Evolutionary conservation across 1,140 invertebrate species (phyloP), one percentile per base, ranked within the genome.

Genomic region (Pachyrhynchus sulphureomaculatus): DNA sequence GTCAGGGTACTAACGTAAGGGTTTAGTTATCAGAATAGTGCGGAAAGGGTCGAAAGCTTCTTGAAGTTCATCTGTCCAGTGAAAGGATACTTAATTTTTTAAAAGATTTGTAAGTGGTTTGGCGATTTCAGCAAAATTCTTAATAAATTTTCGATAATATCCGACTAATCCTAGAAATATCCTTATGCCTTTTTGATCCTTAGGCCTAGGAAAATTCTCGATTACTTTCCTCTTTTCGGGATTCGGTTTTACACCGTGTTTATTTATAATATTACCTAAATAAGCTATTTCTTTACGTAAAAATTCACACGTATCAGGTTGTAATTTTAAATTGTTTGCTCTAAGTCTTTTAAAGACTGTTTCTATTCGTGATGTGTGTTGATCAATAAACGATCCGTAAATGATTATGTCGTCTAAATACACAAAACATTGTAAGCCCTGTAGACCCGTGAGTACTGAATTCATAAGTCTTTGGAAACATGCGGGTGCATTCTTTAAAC

Each of bases 361-460:
- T 75, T 62, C 26, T 24, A 53, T 13, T 1, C 54, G 33, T 17
- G 49, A 12, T 10, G 74, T 41, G 62, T 77, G 74, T 17, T 69
- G 62, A 8, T 71, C 66, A 36, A 76, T 72, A 8, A 24, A 70
- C 17, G 45, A 10, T 1, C 66, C 63, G 44, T 54, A 65, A 13
- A 77, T 67, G 0, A 76, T 68, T n/a, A 75, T 68, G 24, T 76
- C 70, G 57, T 76, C 74, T 32, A 75, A 32, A 53, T 75, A 75
- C 63, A 53, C 32, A 37, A 62, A 62, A 45, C 42, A 56, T 33
- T 47, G 23, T 8, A 21, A 3, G 20, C 24, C 23, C 20, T 48
- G 18, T 13, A 48, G 4, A 8, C 45, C 45, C 3, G 20, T 20
- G 2, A 42, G 17, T 20, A 42, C 18, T 5, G 10, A 4, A 17